Base-by-base conservation (phyloP, 2,797 vertebrate genomes). In the Clarias laeviceps region DNA sequence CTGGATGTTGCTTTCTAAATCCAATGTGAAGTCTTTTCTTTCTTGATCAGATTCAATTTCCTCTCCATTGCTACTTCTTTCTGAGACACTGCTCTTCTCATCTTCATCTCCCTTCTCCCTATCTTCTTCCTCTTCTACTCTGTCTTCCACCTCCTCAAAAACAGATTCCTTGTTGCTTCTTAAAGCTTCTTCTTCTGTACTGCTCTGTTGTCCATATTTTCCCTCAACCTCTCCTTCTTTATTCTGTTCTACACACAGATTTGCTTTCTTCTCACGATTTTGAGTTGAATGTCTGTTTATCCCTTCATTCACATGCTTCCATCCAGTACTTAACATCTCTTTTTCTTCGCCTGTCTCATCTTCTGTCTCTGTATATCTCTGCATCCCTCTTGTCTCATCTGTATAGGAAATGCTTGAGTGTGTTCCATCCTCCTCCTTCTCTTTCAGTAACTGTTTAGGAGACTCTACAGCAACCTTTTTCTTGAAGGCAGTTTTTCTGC, bases 121-220 rank as follows among this genome's bases (percentile, higher is more conserved):
- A n/a, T 64, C 45, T 61, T 82, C 57, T 3, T 80, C 5, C 54
- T 84, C 74, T 56, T 89, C 86, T 40, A 86, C 89, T 80, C 91
- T 84, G 1, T 89, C 87, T 32, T 91, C 24, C 7, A 24, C 22
- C 24, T 61, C 24, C 27, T 69, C 62, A 45, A 32, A 57, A 50
- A 37, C 20, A 24, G 27, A 73, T 34, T 80, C 62, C 69, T 61
- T 62, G 66, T 37, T 64, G 9, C 80, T 72, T 22, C 61, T 80
- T 59, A n/a, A 77, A 15, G 18, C 61, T 6, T 88, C 82, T 0
- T 76, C 80, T n/a, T 88, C 85, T 1, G 27, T 22, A 32, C 54
- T 18, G 77, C 50, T 69, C 7, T 80, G 5, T 14, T n/a, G 57
- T 82, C 50, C 84, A 24, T 0, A 78, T 1, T 11, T 82, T 88